Conservation (phyloP, 2,888 invertebrate species). For the Junonia oenone region DNA sequence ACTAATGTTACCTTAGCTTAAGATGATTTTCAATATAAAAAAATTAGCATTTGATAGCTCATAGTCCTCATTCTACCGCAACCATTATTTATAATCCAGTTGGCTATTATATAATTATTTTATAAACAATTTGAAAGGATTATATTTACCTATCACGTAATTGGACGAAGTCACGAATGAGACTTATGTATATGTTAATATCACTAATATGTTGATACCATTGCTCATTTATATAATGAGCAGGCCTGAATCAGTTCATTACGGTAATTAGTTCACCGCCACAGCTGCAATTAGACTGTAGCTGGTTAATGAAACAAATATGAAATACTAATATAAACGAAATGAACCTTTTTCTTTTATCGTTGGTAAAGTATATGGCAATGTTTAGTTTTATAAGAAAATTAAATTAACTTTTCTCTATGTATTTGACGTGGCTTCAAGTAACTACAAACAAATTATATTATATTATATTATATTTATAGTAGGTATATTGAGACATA, state of each 20-base stretch:
- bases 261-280: slow-evolving; percentile 16
- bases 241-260: slow-evolving; percentile 21
- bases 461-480: no score
- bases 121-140: not conserved
- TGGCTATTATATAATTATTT: not conserved
- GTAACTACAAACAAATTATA: no score
- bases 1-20: no score
- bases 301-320: slow-evolving; percentile 14
- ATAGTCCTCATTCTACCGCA: no score
- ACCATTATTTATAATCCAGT: no score
- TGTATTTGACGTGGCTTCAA: no score
- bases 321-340: not conserved
- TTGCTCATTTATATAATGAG: slow-evolving; percentile 10
- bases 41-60: no score
- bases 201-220: slow-evolving; percentile 9
- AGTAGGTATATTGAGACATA: no score
- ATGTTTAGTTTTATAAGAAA: no score
- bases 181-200: not conserved
- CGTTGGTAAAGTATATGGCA: no score
- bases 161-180: not conserved
- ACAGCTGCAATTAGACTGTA: slow-evolving; percentile 9
- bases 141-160: not conserved
- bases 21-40: no score
- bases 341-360: not conserved
- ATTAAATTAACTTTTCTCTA: no score